These are phyloP conservation scores for Amphilophus citrinellus DNA, from an alignment of 2,113 vertebrate species.

Conservation along the genomic window DNA sequence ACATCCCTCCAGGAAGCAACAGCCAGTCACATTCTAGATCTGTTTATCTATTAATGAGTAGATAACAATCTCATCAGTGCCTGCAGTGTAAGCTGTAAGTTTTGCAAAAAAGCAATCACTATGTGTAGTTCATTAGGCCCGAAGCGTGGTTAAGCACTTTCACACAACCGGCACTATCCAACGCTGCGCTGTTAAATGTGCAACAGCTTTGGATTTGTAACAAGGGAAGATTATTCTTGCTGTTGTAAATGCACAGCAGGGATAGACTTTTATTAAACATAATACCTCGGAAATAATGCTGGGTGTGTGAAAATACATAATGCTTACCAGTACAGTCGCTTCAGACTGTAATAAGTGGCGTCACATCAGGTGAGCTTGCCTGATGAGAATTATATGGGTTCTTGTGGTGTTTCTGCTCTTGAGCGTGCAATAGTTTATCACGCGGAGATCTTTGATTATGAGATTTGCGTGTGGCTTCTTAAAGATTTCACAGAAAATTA, in stretches of 20 bases:
- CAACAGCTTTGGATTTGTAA: conserved; percentile 37
- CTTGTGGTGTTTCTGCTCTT: background rate
- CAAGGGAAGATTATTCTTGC: conserved; percentile 3
- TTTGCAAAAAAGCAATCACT: conserved; percentile 49
- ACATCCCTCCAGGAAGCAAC: conserved; percentile 45
- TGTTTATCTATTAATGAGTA: conserved; percentile 69
- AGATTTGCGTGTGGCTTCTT: conserved; percentile 25
- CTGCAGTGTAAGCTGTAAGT: conserved; percentile 46
- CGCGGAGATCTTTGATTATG: conserved; percentile 39
- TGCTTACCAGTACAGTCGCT: conserved; percentile 8
- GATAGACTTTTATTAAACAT: conserved; percentile 19
- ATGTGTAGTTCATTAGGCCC: conserved; percentile 57
- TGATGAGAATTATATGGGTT: conserved; percentile 20
- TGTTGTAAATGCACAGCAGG: conserved; percentile 39
- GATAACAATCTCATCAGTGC: conserved; percentile 48
- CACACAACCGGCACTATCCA: conserved; percentile 34
- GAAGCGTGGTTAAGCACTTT: conserved; percentile 30
- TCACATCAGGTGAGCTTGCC: background rate
- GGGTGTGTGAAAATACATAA: background rate
- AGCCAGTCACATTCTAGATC: conserved; percentile 64
- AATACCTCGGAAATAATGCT: background rate
- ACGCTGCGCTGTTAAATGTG: conserved; percentile 16
- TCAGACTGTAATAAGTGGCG: conserved; percentile 17
- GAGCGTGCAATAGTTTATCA: background rate
- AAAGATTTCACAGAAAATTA: conserved; percentile 45